phyloP scores from a whole-genome alignment of 2,888 invertebrate genomes.

The Pyralis farinalis region DNA sequence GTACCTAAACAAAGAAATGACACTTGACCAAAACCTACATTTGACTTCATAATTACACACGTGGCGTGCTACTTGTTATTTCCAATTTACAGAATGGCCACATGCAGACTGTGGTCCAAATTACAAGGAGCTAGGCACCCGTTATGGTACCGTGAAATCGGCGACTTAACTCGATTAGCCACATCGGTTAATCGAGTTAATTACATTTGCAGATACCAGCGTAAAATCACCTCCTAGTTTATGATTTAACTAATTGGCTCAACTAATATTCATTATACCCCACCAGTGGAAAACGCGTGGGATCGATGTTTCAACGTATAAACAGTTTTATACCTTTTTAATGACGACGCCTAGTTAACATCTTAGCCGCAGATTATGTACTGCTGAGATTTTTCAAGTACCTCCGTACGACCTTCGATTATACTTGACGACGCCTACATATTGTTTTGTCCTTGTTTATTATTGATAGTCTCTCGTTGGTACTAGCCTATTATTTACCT shows the following conservation, averaged over 20 bases:
- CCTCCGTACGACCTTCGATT: conserved; percentile 46
- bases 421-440: conserved; percentile 60
- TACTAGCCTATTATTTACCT: conserved; percentile 66
- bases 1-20: neutral
- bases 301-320: neutral
- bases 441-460: conserved; percentile 52
- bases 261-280: conserved; percentile 16
- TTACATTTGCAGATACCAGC: conserved; percentile 26
- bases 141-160: conserved; percentile 40
- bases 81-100: conserved; percentile 28
- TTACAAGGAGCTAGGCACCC: conserved; percentile 24
- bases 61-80: conserved; percentile 22
- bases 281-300: conserved; percentile 1
- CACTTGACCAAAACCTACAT: conserved; percentile 4
- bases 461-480: conserved; percentile 41
- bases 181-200: conserved; percentile 36
- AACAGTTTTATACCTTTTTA: conserved; percentile 19
- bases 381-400: conserved; percentile 16
- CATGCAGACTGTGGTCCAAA: conserved; percentile 29
- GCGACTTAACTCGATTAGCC: conserved; percentile 34
- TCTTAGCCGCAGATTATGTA: conserved; percentile 13
- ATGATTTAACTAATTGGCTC: conserved; percentile 25
- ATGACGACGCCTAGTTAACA: conserved; percentile 16
- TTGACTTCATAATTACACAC: conserved; percentile 3
- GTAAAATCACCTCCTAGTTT: conserved; percentile 26